phyloP scores from a whole-genome alignment of 2,797 vertebrate species.

The Ptychobarbus kaznakovi region DNA sequence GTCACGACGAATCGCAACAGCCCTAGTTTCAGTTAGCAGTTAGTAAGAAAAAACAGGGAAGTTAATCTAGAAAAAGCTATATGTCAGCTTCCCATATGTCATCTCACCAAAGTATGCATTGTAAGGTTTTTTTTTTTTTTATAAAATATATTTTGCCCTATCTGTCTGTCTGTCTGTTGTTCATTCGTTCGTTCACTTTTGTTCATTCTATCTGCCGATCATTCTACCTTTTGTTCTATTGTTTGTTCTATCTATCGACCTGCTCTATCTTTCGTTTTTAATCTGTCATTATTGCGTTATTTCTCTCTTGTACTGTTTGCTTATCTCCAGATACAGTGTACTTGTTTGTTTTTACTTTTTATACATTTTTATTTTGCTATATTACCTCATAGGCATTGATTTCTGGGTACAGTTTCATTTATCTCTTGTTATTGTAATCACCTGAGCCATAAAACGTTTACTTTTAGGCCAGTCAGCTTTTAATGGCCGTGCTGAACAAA shows the following conservation, averaged over 20 bases:
- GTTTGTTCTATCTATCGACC: too few species aligned
- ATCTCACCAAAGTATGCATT: neutral
- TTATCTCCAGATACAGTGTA: neutral
- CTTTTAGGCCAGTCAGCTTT: neutral
- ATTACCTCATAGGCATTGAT: neutral
- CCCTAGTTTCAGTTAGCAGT: too few species aligned
- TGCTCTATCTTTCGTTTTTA: too few species aligned
- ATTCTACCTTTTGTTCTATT: too few species aligned
- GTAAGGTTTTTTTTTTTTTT: neutral
- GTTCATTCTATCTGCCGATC: too few species aligned
- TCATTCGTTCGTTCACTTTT: too few species aligned
- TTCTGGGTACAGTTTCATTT: neutral
- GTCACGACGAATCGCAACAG: too few species aligned
- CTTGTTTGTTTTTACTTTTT: neutral
- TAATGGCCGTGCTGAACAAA: neutral
- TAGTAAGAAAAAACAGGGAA: neutral
- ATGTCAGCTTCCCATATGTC: neutral
- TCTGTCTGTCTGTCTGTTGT: too few species aligned
- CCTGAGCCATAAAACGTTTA: neutral
- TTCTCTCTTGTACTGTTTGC: neutral
- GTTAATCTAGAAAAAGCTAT: neutral
- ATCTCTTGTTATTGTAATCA: neutral
- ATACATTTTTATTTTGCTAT: neutral
- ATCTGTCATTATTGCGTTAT: too few species aligned
- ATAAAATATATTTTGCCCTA: neutral